Evolutionary conservation across 2,113 vertebrate species (phyloP), one percentile per base, ranked within the genome.

Genomic region (Ictalurus furcatus): DNA sequence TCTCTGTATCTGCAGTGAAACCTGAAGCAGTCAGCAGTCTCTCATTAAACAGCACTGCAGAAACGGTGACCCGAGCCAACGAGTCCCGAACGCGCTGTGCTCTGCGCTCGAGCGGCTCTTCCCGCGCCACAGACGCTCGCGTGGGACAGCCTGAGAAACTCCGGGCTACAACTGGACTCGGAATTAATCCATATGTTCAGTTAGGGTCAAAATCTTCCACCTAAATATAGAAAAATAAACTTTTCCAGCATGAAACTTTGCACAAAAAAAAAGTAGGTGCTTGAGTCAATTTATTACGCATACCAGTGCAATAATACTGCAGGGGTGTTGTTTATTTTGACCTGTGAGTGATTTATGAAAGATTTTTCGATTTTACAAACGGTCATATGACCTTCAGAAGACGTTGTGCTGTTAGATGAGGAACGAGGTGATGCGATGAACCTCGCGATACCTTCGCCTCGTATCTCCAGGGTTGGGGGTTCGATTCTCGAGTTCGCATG

Each of bases 21-120:
- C 74, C 88, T 80, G 21, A 23, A 67, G 44, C 44, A 48, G 48
- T 58, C 88, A 86, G 78, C 79, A 58, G 63, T 28, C 61, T 56
- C 78, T 82, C 48, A 71, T 81, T 81, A 88, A 54, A 34, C 78
- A 67, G 59, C 44, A 6, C 54, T 78, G 87, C 71, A 74, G 87
- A 56, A 85, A 30, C 9, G 78, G 58, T 73, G 65, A 71, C 61
- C 59, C 34, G 74, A 79, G 40, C 1, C 40, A 65, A 76, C n/a
- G 21, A 54, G 58, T 28, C 61, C 82, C n/a, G 88, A 85, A 78
- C 40, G 79, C 56, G 21, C 19, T 54, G 59, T 67, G 58, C 25
- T 61, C 34, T 16, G 54, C 52, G 56, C 83, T 85, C 30, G 16
- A 40, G 73, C 30, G 30, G 40, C 19, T 79, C 34, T 65, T 8